Evolutionary conservation across 1,140 invertebrate species (phyloP).

Genomic region (Pristionchus pacificus): DNA sequence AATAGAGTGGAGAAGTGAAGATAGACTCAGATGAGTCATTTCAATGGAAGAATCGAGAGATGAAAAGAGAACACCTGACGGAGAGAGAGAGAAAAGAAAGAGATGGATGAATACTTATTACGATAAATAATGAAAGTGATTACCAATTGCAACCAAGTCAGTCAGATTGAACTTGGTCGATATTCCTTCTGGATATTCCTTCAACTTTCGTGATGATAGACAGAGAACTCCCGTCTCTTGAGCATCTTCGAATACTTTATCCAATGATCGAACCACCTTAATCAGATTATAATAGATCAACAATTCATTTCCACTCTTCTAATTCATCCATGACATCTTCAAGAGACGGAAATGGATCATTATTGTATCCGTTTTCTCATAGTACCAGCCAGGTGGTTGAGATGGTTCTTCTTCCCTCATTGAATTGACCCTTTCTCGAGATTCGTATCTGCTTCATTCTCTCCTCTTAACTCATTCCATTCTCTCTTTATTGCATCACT

Average conservation of each 20-base stretch:
- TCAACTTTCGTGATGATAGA: neutral
- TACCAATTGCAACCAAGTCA: neutral
- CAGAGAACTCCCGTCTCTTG: neutral
- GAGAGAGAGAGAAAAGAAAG: no score
- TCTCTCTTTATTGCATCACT: no score
- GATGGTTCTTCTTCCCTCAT: neutral
- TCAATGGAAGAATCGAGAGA: no score
- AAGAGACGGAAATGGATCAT: neutral
- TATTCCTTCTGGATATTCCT: neutral
- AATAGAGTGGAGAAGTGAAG: no score
- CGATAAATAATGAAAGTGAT: no score
- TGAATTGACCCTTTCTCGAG: neutral
- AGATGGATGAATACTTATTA: no score
- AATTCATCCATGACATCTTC: neutral
- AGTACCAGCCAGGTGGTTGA: neutral
- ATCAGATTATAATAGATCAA: no score
- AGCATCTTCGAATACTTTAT: neutral
- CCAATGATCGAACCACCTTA: neutral
- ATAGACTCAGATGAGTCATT: no score
- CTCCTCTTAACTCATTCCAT: no score
- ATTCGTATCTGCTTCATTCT: no score
- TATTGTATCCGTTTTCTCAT: neutral
- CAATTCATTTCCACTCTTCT: neutral
- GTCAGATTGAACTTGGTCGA: neutral
- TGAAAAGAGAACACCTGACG: no score